Evolutionary conservation across 2,888 invertebrate genomes (phyloP), one percentile per base, ranked within the genome.

Genomic region (Furcula furcula): DNA sequence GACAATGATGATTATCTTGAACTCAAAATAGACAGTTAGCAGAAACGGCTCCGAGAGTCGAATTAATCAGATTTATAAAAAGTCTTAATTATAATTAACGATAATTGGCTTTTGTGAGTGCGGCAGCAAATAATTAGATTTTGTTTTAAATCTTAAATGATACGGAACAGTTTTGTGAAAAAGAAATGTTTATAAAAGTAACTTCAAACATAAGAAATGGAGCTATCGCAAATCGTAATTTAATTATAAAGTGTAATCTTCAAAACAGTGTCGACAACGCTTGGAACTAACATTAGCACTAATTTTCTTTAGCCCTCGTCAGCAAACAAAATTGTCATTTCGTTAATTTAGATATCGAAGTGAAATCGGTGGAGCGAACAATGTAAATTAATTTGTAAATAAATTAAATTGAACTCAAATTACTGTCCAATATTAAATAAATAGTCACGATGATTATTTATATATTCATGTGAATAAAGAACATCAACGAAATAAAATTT

Each of bases 401-500:
- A 36, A 36, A 25, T 29, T 29, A 26, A 26, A 14, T 33, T 40
- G 35, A 46, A 40, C 41, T 38, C 42, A 46, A 56, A 48, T 48
- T 48, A 54, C 46, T 52, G 50, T 48, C 51, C 43, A 55, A 51
- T 50, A 49, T 50, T 26, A 55, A 49, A 51, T 54, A 43, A 42
- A 45, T 42, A 46, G 40, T 31, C 40, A 54, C 28, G 27, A 25
- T 26, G 22, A 43, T 45, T 48, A 36, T 28, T 14, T 21, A 15
- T 9, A 31, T 30, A 36, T 31, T 15, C 15, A 9, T 59, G 58
- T 68, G 58, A 58, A 66, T 65, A 64, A 48, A 54, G 40, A 50
- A 44, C 51, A 43, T 65, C 63, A 65, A 62, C 63, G 62, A 70
- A 68, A 60, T 65, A 70, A 61, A 70, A 22, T 55, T 63, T 64